phyloP scores from a whole-genome alignment of 2,888 invertebrate species.

The Eupithecia inturbata region DNA sequence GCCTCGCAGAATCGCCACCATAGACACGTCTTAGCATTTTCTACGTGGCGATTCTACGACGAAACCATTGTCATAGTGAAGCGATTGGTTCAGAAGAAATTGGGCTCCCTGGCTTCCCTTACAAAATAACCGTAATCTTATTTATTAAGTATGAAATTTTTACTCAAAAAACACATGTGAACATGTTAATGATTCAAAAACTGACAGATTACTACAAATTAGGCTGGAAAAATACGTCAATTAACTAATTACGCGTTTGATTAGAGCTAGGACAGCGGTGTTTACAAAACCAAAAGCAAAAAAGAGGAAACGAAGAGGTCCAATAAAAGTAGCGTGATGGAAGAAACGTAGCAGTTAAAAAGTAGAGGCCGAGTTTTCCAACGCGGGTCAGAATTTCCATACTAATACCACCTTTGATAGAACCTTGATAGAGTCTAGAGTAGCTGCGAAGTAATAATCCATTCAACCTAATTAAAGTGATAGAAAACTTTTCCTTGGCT shows the following conservation, averaged over 20 bases:
- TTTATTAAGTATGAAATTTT: no score
- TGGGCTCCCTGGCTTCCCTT: no score
- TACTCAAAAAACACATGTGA: not conserved
- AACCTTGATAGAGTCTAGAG: conserved; percentile 33
- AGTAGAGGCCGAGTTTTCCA: conserved; percentile 23
- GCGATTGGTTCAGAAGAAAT: no score
- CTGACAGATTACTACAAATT: not conserved
- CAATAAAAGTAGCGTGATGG: conserved; percentile 24
- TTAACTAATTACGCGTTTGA: not conserved
- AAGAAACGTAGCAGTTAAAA: conserved; percentile 27
- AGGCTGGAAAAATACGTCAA: not conserved
- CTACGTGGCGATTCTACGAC: no score
- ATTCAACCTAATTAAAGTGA: conserved; percentile 36
- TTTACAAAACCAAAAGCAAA: not conserved
- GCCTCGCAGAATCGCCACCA: no score
- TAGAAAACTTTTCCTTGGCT: conserved; percentile 18
- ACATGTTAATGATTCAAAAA: not conserved
- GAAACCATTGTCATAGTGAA: no score
- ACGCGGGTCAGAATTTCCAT: conserved; percentile 49
- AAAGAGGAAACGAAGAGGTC: conserved; percentile 1
- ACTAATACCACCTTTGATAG: conserved; percentile 47
- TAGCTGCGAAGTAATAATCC: conserved; percentile 42
- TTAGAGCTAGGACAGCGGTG: no score
- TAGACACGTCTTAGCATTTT: no score
- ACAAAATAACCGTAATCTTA: no score